phyloP scores from a whole-genome alignment of 1,140 invertebrate genomes.

The Drosophila murphyi region DNA sequence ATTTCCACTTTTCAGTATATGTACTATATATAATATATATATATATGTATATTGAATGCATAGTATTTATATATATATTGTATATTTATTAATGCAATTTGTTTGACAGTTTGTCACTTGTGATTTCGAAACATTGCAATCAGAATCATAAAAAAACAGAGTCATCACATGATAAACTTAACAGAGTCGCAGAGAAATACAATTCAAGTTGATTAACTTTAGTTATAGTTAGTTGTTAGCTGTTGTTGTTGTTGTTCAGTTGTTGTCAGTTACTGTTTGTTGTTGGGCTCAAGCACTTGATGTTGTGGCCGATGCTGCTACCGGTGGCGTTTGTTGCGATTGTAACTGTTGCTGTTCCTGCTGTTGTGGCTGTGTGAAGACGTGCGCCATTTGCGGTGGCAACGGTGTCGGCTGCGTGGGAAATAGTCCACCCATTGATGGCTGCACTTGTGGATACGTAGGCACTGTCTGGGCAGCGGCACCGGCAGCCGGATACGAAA shows the following conservation, averaged over 20 bases:
- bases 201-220: slow-evolving; percentile 13
- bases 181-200: slow-evolving; percentile 41
- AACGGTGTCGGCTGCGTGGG: slow-evolving; percentile 75
- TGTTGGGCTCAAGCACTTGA: slow-evolving; percentile 29
- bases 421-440: slow-evolving; percentile 76
- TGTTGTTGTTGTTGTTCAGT: too few species aligned
- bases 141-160: slow-evolving; percentile 46
- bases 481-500: slow-evolving; percentile 73
- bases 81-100: slow-evolving; percentile 61
- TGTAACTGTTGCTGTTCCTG: not conserved
- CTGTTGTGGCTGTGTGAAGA: slow-evolving; percentile 34
- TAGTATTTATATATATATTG: slow-evolving; percentile 9
- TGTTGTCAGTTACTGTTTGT: not conserved
- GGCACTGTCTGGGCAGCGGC: slow-evolving; percentile 73
- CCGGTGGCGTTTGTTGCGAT: slow-evolving; percentile 16
- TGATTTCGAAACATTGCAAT: slow-evolving; percentile 38
- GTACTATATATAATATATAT: slow-evolving; percentile 48
- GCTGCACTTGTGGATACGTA: slow-evolving; percentile 82
- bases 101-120: slow-evolving; percentile 43
- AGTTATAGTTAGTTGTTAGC: not conserved
- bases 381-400: slow-evolving; percentile 78
- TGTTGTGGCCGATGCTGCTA: slow-evolving; percentile 3
- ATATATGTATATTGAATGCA: slow-evolving; percentile 50
- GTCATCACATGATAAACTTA: slow-evolving; percentile 60
- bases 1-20: slow-evolving; percentile 37